phyloP scores from a whole-genome alignment of 2,888 invertebrate species.

The Malthinus flaveolus region DNA sequence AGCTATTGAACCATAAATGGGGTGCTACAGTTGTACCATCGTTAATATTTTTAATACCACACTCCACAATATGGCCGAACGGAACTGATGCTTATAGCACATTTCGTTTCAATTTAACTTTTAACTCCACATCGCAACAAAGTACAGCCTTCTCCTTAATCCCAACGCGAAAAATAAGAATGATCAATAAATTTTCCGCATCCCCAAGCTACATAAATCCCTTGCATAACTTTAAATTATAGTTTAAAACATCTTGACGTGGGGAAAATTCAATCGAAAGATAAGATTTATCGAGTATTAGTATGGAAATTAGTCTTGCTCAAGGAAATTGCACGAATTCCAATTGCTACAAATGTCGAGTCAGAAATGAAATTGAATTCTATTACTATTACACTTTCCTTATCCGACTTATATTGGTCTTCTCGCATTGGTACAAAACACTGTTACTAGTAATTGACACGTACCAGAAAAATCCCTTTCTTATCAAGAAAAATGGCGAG shows the following conservation, averaged over 20 bases:
- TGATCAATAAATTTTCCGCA: constrained; percentile 4
- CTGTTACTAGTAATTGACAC: constrained; percentile 15
- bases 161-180: too few species aligned
- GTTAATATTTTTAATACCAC: too few species aligned
- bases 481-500: constrained; percentile 4
- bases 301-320: constrained; percentile 43
- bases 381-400: constrained; percentile 28
- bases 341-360: constrained; percentile 32
- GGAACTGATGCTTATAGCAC: too few species aligned
- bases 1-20: too few species aligned
- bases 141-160: too few species aligned
- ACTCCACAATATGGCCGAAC: too few species aligned
- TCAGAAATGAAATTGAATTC: constrained; percentile 32
- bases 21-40: too few species aligned
- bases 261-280: constrained; percentile 44
- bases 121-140: too few species aligned
- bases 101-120: too few species aligned
- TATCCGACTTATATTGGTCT: constrained; percentile 21
- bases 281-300: constrained; percentile 44
- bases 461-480: constrained; percentile 1
- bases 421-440: constrained; percentile 15
- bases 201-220: background rate
- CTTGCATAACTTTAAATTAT: background rate
- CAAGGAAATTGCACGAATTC: constrained; percentile 36
- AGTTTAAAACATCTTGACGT: constrained; percentile 31